These are phyloP conservation scores for Zophobas morio DNA, from an alignment of 1,140 invertebrate genomes.

Conservation along the genomic window DNA sequence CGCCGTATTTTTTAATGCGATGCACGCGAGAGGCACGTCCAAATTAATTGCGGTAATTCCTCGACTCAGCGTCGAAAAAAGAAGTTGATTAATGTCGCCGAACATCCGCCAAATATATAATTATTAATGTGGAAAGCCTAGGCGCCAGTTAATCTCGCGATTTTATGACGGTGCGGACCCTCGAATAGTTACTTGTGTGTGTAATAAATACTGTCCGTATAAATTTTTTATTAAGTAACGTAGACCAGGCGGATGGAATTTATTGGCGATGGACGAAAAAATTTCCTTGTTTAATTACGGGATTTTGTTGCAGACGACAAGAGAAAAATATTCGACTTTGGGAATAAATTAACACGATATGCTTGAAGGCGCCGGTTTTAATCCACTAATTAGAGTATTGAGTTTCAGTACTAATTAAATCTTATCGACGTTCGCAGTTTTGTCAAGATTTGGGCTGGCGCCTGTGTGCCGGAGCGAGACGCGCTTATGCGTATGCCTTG, in stretches of 20 bases:
- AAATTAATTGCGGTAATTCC: conserved; percentile 29
- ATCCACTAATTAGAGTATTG: too few relatives aligned
- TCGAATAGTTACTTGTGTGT: background rate
- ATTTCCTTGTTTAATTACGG: conserved; percentile 15
- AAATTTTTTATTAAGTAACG: conserved; percentile 36
- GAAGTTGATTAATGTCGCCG: conserved; percentile 27
- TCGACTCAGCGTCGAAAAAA: conserved; percentile 25
- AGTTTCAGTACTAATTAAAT: too few relatives aligned
- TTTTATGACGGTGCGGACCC: background rate
- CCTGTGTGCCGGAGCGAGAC: too few relatives aligned
- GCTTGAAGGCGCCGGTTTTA: too few relatives aligned
- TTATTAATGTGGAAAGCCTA: conserved; percentile 17
- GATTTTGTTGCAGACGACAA: background rate
- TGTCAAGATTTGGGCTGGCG: too few relatives aligned
- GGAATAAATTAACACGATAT: background rate
- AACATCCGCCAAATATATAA: conserved; percentile 36
- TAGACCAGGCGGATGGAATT: conserved; percentile 5
- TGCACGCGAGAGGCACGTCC: conserved; percentile 30
- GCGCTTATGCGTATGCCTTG: too few relatives aligned
- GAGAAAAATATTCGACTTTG: background rate
- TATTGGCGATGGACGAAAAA: conserved; percentile 17
- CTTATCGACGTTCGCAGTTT: too few relatives aligned
- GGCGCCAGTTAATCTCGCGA: conserved; percentile 25
- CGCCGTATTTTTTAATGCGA: conserved; percentile 4
- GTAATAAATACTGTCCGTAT: conserved; percentile 22